Base-by-base conservation (phyloP, 2,888 invertebrate species). In the Eumacrocentrus americanus region DNA sequence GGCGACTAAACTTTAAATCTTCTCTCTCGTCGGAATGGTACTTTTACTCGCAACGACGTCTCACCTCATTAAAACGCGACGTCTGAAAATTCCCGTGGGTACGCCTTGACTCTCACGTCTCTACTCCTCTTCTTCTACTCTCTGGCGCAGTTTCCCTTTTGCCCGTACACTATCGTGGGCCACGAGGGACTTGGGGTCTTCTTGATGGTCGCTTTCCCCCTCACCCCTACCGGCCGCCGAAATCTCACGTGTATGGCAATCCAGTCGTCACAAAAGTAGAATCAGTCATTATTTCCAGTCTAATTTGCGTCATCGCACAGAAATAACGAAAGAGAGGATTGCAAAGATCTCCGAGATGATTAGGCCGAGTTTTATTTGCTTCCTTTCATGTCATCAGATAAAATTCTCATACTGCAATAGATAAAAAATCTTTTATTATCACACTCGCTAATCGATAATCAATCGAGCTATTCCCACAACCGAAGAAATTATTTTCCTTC, bases 1-100 rank as follows among this genome's bases (percentile, higher is more conserved):
- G 22, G 22, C 64, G 67, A 66, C 73, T 68, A 70, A 78, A 78
- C 75, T 79, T 78, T 77, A 78, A 78, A 76, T 78, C 78, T n/a
- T 75, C 71, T 29, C 75, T 62, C 61, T 73, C 72, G 44, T 22
- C 37, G 53, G 70, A 72, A 72, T 75, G 74, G 75, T 75, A 76
- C 76, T 65, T 62, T 51, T 48, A 54, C 64, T 64, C 55, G 57
- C 66, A 60, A 62, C 63, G 68, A 62, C 66, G 70, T 72, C 72
- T 70, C 70, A 66, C 67, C 71, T 73, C 71, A 74, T 73, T 74
- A 73, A 73, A 69, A 65, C 68, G 56, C 62, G 60, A 61, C 64
- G 68, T 65, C 67, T 60, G 51, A 44, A 58, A 66, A 66, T 66
- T 61, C 64, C 60, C 61, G 25, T 38, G 60, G 50, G 58, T 29